Evolutionary conservation across 2,888 invertebrate genomes (phyloP).

Genomic region (Andricus curvator): DNA sequence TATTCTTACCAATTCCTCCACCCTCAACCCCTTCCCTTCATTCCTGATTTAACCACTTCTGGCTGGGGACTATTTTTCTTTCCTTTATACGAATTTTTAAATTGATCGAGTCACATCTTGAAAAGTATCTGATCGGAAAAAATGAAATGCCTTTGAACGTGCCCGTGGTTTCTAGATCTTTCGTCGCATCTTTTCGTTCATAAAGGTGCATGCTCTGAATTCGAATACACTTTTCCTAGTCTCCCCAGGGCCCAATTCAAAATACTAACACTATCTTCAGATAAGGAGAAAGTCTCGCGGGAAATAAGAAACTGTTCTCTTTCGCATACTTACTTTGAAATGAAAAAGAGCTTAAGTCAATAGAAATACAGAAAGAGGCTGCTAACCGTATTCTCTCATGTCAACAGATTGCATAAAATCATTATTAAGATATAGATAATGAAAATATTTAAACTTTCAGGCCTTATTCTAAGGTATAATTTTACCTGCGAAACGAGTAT

Average conservation of each 20-base stretch:
- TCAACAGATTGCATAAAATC: no score
- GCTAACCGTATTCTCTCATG: neutral
- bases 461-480: no score
- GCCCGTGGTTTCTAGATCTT: slow-evolving; percentile 5
- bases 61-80: neutral
- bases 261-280: neutral
- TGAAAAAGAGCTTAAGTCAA: neutral
- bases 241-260: neutral
- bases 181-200: slow-evolving; percentile 8
- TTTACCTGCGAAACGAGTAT: no score
- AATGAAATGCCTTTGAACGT: neutral
- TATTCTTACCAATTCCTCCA: slow-evolving; percentile 19
- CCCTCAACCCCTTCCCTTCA: neutral
- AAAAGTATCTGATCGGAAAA: neutral
- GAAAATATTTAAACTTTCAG: neutral
- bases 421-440: neutral
- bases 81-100: neutral
- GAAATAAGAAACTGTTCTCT: neutral
- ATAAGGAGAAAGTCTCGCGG: neutral
- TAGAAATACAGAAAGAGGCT: neutral
- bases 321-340: neutral
- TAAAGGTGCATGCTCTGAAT: slow-evolving; percentile 17
- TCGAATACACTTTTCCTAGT: neutral
- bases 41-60: slow-evolving; percentile 5
- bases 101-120: neutral